Percentiles rank a stretch among this genome's conserved stretches.
phyloP scores from a whole-genome alignment of 2,888 invertebrate genomes.

The Pediacus dermestoides region DNA sequence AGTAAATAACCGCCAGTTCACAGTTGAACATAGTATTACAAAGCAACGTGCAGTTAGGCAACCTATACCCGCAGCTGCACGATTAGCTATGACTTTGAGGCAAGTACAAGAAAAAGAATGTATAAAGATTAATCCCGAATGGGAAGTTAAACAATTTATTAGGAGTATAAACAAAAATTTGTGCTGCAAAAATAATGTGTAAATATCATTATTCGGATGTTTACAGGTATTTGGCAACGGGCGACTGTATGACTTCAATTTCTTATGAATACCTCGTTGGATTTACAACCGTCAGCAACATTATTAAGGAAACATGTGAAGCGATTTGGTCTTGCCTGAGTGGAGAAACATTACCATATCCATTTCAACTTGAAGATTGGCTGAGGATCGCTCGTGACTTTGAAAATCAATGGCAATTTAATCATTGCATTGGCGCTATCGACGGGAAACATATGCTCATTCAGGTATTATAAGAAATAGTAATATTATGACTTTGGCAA shows the following conservation, averaged over 20 bases:
- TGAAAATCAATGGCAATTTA: slow-evolving; percentile 27
- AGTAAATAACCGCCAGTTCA: no score
- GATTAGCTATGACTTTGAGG: no score
- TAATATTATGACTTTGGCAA: slow-evolving; percentile 1
- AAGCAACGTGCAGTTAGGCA: no score
- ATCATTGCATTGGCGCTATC: slow-evolving; percentile 33
- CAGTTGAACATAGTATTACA: no score
- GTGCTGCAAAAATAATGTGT: no score
- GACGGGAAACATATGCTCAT: slow-evolving; percentile 34
- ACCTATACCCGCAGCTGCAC: no score
- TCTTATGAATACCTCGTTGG: slow-evolving; percentile 19
- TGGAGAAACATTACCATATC: slow-evolving; percentile 18
- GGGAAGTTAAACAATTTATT: no score
- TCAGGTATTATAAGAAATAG: slow-evolving; percentile 8
- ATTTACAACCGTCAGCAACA: slow-evolving; percentile 30
- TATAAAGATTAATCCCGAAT: no score
- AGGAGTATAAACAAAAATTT: no score
- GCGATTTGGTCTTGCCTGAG: slow-evolving; percentile 30
- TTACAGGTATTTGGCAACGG: slow-evolving; percentile 19
- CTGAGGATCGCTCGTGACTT: slow-evolving; percentile 28
- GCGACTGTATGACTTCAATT: slow-evolving; percentile 14
- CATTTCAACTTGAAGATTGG: slow-evolving; percentile 30
- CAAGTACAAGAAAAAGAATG: no score
- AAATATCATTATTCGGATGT: no score
- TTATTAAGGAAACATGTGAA: slow-evolving; percentile 30